phyloP scores from a whole-genome alignment of 1,140 invertebrate genomes.

The Elymnias hypermnestra region DNA sequence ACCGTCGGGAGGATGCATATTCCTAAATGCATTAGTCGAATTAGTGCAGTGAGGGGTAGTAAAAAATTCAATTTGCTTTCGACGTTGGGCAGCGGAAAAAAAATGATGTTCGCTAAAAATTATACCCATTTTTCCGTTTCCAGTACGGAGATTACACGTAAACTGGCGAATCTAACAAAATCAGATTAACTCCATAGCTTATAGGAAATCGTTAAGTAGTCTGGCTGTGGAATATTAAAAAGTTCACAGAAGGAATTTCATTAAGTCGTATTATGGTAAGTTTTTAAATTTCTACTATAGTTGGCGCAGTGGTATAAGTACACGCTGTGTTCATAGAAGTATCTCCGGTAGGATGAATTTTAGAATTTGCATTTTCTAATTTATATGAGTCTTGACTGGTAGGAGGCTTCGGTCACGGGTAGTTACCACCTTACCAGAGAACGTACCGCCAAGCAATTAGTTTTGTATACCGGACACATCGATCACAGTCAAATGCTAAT shows the following conservation, averaged over 20 bases:
- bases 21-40: slow-evolving; percentile 66
- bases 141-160: slow-evolving; percentile 41
- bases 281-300: background rate
- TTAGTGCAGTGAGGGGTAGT: slow-evolving; percentile 62
- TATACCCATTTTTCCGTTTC: slow-evolving; percentile 56
- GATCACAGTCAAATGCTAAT: too few species aligned
- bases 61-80: slow-evolving; percentile 71
- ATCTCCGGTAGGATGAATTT: too few species aligned
- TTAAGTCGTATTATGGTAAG: too few species aligned
- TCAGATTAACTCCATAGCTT: slow-evolving; percentile 55
- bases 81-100: slow-evolving; percentile 48
- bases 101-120: slow-evolving; percentile 51
- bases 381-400: too few species aligned
- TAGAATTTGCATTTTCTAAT: too few species aligned
- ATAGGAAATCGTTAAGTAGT: slow-evolving; percentile 35
- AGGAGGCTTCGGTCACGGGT: too few species aligned
- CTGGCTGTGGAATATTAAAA: slow-evolving; percentile 21
- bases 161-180: slow-evolving; percentile 42
- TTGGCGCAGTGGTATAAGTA: too few species aligned
- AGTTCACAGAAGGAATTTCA: background rate
- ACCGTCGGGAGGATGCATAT: slow-evolving; percentile 36
- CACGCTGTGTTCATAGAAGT: too few species aligned
- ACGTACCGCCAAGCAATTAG: too few species aligned
- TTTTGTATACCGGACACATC: too few species aligned
- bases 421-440: too few species aligned